phyloP scores from a whole-genome alignment of 2,888 invertebrate species.

The Asteroscopus sphinx region DNA sequence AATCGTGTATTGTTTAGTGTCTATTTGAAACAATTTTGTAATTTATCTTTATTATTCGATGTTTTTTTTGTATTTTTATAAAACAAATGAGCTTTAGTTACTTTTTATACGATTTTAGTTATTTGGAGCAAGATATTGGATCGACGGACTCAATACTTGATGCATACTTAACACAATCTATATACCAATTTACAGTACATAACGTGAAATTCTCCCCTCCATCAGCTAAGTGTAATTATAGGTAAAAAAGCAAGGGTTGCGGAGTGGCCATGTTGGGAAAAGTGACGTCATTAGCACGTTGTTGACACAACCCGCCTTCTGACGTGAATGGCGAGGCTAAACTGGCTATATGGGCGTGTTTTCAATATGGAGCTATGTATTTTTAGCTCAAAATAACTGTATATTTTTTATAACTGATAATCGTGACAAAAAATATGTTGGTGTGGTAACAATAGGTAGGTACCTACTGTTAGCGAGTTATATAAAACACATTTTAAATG shows the following conservation, averaged over 20 bases:
- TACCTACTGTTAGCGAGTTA: too few relatives aligned
- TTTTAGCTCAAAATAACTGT: slow-evolving; percentile 46
- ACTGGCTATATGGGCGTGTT: slow-evolving; percentile 76
- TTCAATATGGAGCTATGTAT: slow-evolving; percentile 59
- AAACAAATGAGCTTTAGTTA: not conserved
- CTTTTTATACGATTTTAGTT: not conserved
- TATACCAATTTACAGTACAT: slow-evolving; percentile 53
- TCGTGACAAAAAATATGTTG: too few relatives aligned
- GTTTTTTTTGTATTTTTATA: not conserved
- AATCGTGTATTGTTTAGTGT: slow-evolving; percentile 14
- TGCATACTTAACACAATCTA: slow-evolving; percentile 33
- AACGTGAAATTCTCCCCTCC: slow-evolving; percentile 56
- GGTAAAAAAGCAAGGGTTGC: slow-evolving; percentile 77
- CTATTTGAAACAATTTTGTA: not conserved
- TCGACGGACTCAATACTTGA: slow-evolving; percentile 2
- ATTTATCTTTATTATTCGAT: slow-evolving; percentile 23
- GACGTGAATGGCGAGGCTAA: slow-evolving; percentile 75
- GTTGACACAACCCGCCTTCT: slow-evolving; percentile 86
- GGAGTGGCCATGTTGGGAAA: slow-evolving; percentile 82
- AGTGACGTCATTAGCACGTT: slow-evolving; percentile 86
- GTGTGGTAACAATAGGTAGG: not conserved
- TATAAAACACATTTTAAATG: too few relatives aligned
- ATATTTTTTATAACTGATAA: slow-evolving; percentile 14
- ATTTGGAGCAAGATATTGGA: slow-evolving; percentile 2
- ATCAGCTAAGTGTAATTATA: slow-evolving; percentile 76